These are phyloP conservation scores for Temnothorax ravouxi DNA, from an alignment of 2,888 invertebrate species.

Conservation along the genomic window DNA sequence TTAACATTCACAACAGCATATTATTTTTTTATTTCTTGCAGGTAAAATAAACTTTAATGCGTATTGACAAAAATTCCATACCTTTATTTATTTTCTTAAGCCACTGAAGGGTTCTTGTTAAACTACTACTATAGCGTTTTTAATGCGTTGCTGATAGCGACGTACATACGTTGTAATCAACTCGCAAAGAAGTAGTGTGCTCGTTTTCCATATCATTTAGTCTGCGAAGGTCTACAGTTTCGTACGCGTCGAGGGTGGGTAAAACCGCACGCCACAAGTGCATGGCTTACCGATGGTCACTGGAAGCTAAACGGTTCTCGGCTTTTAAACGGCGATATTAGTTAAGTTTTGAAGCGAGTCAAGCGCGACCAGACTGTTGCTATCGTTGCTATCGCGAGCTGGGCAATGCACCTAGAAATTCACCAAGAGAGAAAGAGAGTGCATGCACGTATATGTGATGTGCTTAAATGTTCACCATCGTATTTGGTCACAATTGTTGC, in stretches of 20 bases:
- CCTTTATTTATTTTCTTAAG: neutral
- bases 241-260: conserved; percentile 16
- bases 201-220: conserved; percentile 34
- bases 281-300: conserved; percentile 65
- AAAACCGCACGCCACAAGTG: conserved; percentile 60
- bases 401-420: neutral
- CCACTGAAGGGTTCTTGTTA: neutral
- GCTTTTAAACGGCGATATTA: conserved; percentile 71
- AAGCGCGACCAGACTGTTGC: conserved; percentile 22
- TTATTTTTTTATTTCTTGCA: neutral
- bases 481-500: conserved; percentile 1
- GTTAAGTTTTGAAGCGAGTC: conserved; percentile 58
- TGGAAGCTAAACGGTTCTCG: conserved; percentile 67
- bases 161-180: neutral
- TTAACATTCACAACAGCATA: neutral
- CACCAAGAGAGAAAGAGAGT: neutral
- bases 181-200: too few relatives aligned
- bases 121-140: neutral
- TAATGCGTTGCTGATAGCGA: neutral
- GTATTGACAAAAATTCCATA: neutral
- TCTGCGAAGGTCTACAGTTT: conserved; percentile 49
- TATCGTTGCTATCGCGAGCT: neutral
- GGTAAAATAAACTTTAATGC: neutral
- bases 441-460: neutral
- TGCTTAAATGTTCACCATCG: neutral